Base-by-base conservation (phyloP, 2,797 vertebrate genomes). In the Rhynchonycteris naso region DNA sequence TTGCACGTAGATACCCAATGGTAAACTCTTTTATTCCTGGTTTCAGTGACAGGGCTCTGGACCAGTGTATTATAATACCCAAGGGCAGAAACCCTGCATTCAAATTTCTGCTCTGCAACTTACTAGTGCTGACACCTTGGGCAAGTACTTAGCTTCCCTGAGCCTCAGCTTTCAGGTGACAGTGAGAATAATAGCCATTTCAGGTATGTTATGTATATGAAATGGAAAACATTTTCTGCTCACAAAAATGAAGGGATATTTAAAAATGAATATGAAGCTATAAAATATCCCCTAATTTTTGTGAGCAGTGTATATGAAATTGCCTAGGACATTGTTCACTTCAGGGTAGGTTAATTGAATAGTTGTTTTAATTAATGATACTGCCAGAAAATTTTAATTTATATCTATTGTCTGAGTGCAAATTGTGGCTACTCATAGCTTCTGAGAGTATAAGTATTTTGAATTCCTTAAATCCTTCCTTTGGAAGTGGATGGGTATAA, bases 301-400 rank as follows among this genome's bases (percentile, higher is more conserved):
- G 43, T 43, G 43, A 43, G 43, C 43, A 43, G 43, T 30, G 50
- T 83, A 56, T 76, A 59, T 89, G 50, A 72, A 79, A 13, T 35
- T 91, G 33, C 78, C 33, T 90, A 16, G 56, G 72, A 33, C 47
- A 26, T 87, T 79, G 35, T 88, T 87, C 71, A 78, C 52, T 88
- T 83, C 74, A 90, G 47, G 6, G 19, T 75, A 58, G 28, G 7
- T 88, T 90, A 92, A 56, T 74, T 91, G 61, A 35, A 13, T 81
- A 33, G 52, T 69, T 61, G 35, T 79, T 92, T 91, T 80, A 38
- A 61, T 68, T 63, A 85, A 56, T 19, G 7, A 43, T 26, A 5
- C 43, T 88, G 22, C 56, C 78, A 61, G 43, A 78, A 92, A 81
- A 94, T 43, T 86, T 91, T 24, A 61, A 38, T 81, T 43, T 93